Percentiles rank a stretch among this genome's conserved stretches.
Conservation (phyloP, 2,888 invertebrate species). For the Tetragonisca angustula region DNA sequence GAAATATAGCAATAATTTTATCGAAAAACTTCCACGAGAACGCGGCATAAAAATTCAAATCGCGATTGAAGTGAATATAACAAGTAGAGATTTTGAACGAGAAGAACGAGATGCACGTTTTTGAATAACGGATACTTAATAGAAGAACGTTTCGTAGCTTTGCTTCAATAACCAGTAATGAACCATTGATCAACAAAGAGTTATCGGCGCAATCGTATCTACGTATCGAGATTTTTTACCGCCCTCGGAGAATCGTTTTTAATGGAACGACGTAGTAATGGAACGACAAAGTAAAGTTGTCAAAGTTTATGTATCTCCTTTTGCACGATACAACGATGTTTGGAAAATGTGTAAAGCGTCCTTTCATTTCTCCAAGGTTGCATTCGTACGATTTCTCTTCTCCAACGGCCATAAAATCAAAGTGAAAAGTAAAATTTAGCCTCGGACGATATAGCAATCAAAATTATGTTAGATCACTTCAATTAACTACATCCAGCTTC, state of each 20-base stretch:
- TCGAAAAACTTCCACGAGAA: neutral
- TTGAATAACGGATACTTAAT: neutral
- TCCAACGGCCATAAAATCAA: neutral
- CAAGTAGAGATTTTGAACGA: neutral
- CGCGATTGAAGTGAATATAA: neutral
- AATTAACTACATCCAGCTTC: no score
- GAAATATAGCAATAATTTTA: neutral
- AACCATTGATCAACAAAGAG: constrained; percentile 17
- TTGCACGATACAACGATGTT: constrained; percentile 9
- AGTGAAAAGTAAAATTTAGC: no score
- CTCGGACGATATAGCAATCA: no score
- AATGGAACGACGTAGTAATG: neutral
- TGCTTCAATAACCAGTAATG: neutral
- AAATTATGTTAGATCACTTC: no score
- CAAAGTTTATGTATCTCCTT: constrained; percentile 27
- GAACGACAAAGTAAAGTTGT: constrained; percentile 19
- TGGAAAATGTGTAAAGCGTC: neutral
- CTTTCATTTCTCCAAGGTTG: constrained; percentile 1
- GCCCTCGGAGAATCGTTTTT: constrained; percentile 5
- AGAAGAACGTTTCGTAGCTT: neutral
- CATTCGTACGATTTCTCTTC: neutral
- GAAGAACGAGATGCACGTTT: neutral
- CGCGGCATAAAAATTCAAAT: neutral
- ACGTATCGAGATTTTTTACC: constrained; percentile 4
- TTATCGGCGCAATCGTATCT: constrained; percentile 11